Conservation (phyloP, 2,888 invertebrate genomes). For the Punctoribates punctum region DNA sequence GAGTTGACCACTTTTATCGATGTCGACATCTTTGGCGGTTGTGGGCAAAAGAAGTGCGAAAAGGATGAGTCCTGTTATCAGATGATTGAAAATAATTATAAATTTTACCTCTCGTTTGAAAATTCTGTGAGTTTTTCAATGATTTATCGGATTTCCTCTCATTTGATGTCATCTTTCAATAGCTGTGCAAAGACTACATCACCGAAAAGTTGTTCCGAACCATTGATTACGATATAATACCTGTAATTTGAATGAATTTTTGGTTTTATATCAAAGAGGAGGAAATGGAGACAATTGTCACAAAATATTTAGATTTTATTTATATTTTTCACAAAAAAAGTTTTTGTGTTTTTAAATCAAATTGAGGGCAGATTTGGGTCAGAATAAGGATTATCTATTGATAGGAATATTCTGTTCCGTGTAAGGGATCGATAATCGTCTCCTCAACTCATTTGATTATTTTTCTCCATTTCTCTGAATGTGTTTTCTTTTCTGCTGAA, state of each 20-base stretch:
- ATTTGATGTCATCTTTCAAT: constrained; percentile 4
- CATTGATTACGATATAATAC: constrained; percentile 50
- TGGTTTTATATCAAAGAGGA: not conserved
- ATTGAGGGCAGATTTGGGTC: too few species aligned
- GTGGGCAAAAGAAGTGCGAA: not conserved
- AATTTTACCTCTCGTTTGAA: constrained; percentile 51
- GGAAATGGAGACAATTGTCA: not conserved
- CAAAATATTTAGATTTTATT: too few species aligned
- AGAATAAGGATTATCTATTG: too few species aligned
- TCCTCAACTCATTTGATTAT: too few species aligned
- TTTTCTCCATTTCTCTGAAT: too few species aligned
- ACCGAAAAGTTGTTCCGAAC: constrained; percentile 51
- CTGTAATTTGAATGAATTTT: constrained; percentile 48
- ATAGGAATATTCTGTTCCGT: too few species aligned
- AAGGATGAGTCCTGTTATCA: not conserved
- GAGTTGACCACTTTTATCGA: constrained; percentile 45
- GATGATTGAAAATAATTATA: constrained; percentile 46
- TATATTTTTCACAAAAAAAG: not conserved
- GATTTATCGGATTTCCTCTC: not conserved
- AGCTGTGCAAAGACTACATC: constrained; percentile 51
- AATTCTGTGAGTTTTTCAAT: constrained; percentile 47
- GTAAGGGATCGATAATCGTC: too few species aligned
- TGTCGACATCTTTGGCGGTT: constrained; percentile 44
- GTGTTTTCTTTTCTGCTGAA: too few species aligned
- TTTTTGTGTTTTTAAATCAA: too few species aligned